Conservation (phyloP, 2,888 invertebrate species). For the Melieria crassipennis region DNA sequence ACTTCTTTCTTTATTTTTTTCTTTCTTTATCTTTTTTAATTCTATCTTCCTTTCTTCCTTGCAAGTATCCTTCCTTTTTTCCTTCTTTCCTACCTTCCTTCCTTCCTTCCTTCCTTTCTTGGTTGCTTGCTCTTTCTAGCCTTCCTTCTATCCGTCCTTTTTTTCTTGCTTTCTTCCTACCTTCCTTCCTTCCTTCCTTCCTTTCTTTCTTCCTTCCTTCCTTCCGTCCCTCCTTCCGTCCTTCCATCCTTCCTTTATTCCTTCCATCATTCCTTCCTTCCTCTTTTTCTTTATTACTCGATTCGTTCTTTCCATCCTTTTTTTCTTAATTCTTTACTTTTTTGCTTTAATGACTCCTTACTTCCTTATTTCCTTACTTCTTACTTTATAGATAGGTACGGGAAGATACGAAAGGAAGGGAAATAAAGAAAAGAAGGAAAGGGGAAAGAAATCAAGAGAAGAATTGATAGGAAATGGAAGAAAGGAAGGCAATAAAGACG, state of each 20-base stretch:
- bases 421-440: too few species aligned
- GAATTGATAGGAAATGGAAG: too few species aligned
- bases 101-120: background rate
- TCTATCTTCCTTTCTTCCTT: background rate
- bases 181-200: background rate
- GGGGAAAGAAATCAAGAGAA: too few species aligned
- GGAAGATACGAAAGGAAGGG: too few species aligned
- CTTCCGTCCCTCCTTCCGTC: background rate
- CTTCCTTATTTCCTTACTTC: too few species aligned
- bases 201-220: background rate
- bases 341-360: too few species aligned
- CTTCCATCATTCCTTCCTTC: background rate
- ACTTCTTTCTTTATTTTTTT: background rate
- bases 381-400: too few species aligned
- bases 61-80: background rate
- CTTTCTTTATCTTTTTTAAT: background rate
- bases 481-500: too few species aligned
- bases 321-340: too few species aligned
- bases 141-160: background rate
- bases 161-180: background rate
- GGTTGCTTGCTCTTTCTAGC: background rate
- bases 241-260: background rate
- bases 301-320: too few species aligned
- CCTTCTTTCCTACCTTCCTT: background rate
- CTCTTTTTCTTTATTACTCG: too few species aligned